A percentile compares a stretch with the other conserved stretches of the same genome.
These are phyloP conservation scores for Mylabris phalerata DNA, from an alignment of 1,140 invertebrate species.

Conservation along the genomic window DNA sequence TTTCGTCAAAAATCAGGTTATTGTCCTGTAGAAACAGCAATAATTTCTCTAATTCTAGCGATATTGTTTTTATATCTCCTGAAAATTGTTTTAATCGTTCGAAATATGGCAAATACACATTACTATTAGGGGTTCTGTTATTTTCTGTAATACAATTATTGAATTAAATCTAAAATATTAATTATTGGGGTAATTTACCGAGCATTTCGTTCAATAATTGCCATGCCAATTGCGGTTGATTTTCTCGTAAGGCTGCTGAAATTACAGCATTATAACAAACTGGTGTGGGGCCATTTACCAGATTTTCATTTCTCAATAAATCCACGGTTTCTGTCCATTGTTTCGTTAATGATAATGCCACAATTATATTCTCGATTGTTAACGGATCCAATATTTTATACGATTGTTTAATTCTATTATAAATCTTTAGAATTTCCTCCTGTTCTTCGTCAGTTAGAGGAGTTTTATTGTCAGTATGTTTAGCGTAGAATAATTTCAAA, in stretches of 20 bases:
- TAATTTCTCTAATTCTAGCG: slow-evolving; percentile 22
- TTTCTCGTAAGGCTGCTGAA: slow-evolving; percentile 49
- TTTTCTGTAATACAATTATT: slow-evolving; percentile 1
- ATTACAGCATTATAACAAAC: slow-evolving; percentile 45
- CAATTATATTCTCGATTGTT: slow-evolving; percentile 52
- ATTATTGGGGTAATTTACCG: slow-evolving; percentile 11
- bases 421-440: slow-evolving; percentile 47
- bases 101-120: neutral
- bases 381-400: slow-evolving; percentile 51
- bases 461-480: slow-evolving; percentile 26
- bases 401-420: slow-evolving; percentile 42
- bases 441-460: slow-evolving; percentile 44
- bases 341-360: slow-evolving; percentile 53
- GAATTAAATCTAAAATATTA: neutral
- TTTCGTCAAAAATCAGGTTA: slow-evolving; percentile 5
- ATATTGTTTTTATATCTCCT: neutral
- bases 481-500: slow-evolving; percentile 46
- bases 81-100: neutral
- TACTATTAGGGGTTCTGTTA: slow-evolving; percentile 4
- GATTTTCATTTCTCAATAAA: slow-evolving; percentile 52
- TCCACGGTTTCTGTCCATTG: slow-evolving; percentile 54
- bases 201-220: slow-evolving; percentile 46
- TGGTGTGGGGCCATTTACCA: slow-evolving; percentile 37
- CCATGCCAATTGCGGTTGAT: slow-evolving; percentile 49
- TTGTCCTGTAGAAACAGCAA: slow-evolving; percentile 20